Conservation (phyloP, 2,113 vertebrate genomes). For the Tenrec ecaudatus region DNA sequence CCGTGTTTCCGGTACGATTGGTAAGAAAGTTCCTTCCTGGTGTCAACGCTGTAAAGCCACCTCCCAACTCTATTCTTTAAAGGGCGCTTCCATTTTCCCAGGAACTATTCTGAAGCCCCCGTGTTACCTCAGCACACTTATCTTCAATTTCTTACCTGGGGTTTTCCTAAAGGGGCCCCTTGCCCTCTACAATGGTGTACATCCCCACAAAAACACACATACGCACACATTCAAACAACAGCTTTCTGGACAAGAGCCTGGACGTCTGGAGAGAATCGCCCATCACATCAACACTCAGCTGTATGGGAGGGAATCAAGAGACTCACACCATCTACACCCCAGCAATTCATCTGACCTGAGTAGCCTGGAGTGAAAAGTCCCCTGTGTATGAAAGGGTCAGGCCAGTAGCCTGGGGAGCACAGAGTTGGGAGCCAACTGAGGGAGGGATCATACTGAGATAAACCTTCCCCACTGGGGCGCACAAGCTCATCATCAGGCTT, state of each 20-base stretch:
- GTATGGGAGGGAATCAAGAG: not conserved
- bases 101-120: too few species aligned
- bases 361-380: not conserved
- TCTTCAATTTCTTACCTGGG: conserved; percentile 35
- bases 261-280: not conserved
- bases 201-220: not conserved
- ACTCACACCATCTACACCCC: not conserved
- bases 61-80: not conserved
- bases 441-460: not conserved
- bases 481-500: not conserved
- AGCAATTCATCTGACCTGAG: not conserved
- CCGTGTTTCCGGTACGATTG: conserved; percentile 2
- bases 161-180: conserved; percentile 33
- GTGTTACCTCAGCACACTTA: conserved; percentile 41
- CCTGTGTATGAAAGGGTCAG: not conserved
- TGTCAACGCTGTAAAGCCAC: conserved; percentile 33
- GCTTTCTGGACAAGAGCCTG: not conserved
- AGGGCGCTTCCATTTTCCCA: too few species aligned
- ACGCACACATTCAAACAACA: too few species aligned
- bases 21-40: not conserved
- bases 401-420: not conserved
- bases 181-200: not conserved
- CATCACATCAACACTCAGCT: not conserved
- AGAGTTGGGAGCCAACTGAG: not conserved
- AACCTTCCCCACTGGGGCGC: not conserved